Evolutionary conservation across 2,888 invertebrate genomes (phyloP), one percentile per base, ranked within the genome.

Genomic region (Drosophila mayaguana): DNA sequence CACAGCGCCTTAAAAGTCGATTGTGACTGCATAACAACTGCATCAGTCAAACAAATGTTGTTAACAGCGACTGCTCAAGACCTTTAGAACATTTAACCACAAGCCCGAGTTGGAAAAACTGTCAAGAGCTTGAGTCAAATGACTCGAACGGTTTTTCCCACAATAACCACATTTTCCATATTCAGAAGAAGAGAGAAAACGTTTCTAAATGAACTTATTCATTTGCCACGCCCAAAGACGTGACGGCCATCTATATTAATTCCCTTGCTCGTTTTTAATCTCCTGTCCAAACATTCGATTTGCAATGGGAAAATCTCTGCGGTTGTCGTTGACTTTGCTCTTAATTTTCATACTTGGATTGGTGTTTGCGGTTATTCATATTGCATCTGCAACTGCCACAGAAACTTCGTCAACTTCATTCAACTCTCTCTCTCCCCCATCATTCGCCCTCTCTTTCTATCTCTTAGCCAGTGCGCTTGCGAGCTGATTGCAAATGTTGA

Each of bases 391-490:
- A 16, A 48, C 55, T 72, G 69, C 20, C 14, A 20, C 43, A 20
- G 43, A 65, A 75, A 79, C 68, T 73, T 75, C 54, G 83, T 78
- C 78, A 77, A 75, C n/a, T n/a, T n/a, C n/a, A n/a, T 82, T 80
- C 68, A 85, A 71, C 76, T 72, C 75, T 32, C 50, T 36, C 12
- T 34, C 22, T 1, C n/a, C 6, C 34, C 12, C 20, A 9, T 11
- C 32, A 9, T 0, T 32, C 2, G 32, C 9, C 1, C n/a, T 32
- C 16, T 7, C 28, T n/a, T 8, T 20, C 25, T 22, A 9, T 0
- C 22, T 6, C 3, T 16, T 7, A 14, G 2, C 14, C 43, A 43
- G 20, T 42, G 12, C 3, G 40, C 36, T n/a, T 32, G n/a, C 43
- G 60, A 45, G 36, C 38, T 32, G 34, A 51, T 51, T 61, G 56